Evolutionary conservation across 1,140 invertebrate genomes (phyloP).

Genomic region (Neodiprion fabricii): DNA sequence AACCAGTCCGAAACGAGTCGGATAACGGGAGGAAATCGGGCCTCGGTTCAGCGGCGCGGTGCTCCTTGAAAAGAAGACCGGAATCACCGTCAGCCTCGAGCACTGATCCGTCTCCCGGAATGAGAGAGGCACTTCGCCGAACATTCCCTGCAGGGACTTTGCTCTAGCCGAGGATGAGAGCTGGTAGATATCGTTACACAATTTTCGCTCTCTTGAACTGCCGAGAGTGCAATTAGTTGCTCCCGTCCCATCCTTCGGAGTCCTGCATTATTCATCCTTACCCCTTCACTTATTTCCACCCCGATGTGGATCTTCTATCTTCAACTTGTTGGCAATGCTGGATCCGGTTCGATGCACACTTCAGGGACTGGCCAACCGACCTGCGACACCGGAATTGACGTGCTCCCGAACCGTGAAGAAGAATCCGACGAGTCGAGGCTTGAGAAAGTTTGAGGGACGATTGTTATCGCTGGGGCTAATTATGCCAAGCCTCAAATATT

Average conservation of each 20-base stretch:
- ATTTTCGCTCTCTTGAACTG: slow-evolving; percentile 46
- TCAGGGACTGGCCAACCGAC: too few species aligned
- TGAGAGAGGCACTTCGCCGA: not conserved
- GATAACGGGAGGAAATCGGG: slow-evolving; percentile 8
- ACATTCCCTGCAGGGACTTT: slow-evolving; percentile 9
- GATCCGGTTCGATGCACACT: too few species aligned
- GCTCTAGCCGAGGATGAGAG: slow-evolving; percentile 22
- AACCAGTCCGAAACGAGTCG: slow-evolving; percentile 14
- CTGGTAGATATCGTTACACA: slow-evolving; percentile 37
- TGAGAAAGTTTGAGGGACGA: too few species aligned
- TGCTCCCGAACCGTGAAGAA: too few species aligned
- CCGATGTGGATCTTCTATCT: too few species aligned
- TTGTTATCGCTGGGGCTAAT: too few species aligned
- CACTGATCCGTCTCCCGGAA: not conserved
- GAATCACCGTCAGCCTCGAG: too few species aligned
- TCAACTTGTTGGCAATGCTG: too few species aligned
- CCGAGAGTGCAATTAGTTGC: slow-evolving; percentile 45
- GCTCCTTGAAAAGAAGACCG: not conserved
- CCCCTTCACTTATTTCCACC: not conserved
- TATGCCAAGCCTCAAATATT: too few species aligned
- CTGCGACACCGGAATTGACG: too few species aligned
- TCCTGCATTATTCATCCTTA: not conserved
- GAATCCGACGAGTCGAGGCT: too few species aligned
- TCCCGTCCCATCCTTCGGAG: slow-evolving; percentile 1
- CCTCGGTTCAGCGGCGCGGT: too few species aligned